Evolutionary conservation across 2,888 invertebrate genomes (phyloP).

Genomic region (Dioctria rufipes): DNA sequence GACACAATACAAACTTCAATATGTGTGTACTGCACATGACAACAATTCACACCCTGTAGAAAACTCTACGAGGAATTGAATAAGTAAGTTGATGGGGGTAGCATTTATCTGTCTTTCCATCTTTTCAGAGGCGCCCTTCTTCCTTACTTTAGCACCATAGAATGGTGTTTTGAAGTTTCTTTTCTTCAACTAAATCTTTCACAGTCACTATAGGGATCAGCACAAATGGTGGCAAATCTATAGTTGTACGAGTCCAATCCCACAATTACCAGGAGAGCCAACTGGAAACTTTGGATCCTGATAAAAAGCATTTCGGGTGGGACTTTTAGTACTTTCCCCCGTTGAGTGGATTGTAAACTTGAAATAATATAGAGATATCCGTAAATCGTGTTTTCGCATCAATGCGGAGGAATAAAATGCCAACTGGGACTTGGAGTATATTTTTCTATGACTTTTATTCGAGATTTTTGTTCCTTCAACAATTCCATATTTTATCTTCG

Average conservation of each 20-base stretch:
- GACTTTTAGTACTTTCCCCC: slow-evolving; percentile 22
- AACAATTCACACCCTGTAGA: slow-evolving; percentile 26
- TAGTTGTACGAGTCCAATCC: slow-evolving; percentile 50
- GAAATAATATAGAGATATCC: slow-evolving; percentile 46
- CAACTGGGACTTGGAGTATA: slow-evolving; percentile 7
- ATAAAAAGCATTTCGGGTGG: slow-evolving; percentile 38
- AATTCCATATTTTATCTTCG: too few relatives aligned
- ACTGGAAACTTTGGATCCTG: slow-evolving; percentile 52
- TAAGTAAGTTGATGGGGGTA: slow-evolving; percentile 35
- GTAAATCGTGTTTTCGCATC: slow-evolving; percentile 54
- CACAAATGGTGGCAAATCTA: slow-evolving; percentile 43
- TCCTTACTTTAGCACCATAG: too few relatives aligned
- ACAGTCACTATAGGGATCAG: slow-evolving; percentile 39
- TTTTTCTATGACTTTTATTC: slow-evolving; percentile 15
- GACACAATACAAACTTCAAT: slow-evolving; percentile 18
- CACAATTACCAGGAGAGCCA: slow-evolving; percentile 51
- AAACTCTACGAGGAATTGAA: slow-evolving; percentile 33
- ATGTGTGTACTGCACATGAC: slow-evolving; percentile 9
- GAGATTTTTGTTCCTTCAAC: not conserved
- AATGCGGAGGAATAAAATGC: slow-evolving; percentile 40
- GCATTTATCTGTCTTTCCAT: slow-evolving; percentile 30
- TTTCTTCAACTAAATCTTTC: slow-evolving; percentile 1
- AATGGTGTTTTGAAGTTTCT: slow-evolving; percentile 36
- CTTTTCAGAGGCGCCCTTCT: not conserved
- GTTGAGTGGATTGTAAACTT: slow-evolving; percentile 35